Percentiles rank a stretch among this genome's conserved stretches.
phyloP scores from a whole-genome alignment of 2,113 vertebrate genomes.

The Greenwoodochromis staneri region DNA sequence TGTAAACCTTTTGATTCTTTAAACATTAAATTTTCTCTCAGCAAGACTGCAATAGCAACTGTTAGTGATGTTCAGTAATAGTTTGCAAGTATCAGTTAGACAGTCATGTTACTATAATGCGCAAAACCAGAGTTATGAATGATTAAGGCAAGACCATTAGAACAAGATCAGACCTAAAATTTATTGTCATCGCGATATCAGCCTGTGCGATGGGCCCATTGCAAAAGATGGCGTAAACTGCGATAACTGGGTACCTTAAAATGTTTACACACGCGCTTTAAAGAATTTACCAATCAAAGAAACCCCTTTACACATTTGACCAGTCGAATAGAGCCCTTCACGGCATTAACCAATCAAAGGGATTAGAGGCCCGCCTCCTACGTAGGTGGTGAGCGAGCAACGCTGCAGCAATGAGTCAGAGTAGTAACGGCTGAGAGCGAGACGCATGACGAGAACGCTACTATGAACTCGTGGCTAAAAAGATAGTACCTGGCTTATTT shows the following conservation, averaged over 20 bases:
- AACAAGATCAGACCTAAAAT: neutral
- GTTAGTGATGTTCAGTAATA: neutral
- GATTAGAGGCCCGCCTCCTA: neutral
- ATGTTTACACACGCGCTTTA: neutral
- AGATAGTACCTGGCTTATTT: neutral
- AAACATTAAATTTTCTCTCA: neutral
- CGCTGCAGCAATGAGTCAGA: neutral
- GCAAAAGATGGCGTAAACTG: neutral
- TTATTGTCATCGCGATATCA: neutral
- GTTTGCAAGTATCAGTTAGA: neutral
- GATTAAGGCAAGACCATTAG: neutral
- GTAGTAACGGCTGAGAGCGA: neutral
- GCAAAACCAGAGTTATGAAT: neutral
- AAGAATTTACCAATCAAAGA: neutral
- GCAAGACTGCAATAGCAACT: neutral
- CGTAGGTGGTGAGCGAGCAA: neutral
- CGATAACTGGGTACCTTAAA: neutral
- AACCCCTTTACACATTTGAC: neutral
- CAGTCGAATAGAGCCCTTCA: neutral
- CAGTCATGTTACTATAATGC: neutral
- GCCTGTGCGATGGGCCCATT: neutral
- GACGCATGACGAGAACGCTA: neutral
- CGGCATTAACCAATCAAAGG: neutral
- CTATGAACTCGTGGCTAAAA: neutral
- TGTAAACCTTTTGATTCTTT: neutral